Percentiles rank a stretch among this genome's conserved stretches.
phyloP scores from a whole-genome alignment of 2,888 invertebrate genomes.

The Leptopterna dolabrata region DNA sequence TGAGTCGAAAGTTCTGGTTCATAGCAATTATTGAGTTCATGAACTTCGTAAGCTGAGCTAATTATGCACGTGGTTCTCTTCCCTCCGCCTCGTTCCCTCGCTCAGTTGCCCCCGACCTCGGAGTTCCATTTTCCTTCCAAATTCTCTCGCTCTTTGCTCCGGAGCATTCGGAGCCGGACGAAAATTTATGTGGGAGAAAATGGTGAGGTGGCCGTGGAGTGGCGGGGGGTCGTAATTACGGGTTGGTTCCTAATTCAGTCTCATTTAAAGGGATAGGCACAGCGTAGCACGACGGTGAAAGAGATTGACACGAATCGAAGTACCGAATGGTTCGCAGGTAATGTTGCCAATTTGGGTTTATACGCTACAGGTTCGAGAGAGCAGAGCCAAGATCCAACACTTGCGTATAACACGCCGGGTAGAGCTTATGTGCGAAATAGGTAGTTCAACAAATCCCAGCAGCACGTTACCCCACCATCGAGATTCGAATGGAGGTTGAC shows the following conservation, averaged over 20 bases:
- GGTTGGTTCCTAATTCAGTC: neutral
- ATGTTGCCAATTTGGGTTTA: no score
- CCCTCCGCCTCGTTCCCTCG: neutral
- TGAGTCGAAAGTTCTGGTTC: constrained; percentile 46
- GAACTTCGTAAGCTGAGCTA: constrained; percentile 50
- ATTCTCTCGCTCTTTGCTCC: neutral
- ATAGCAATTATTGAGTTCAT: constrained; percentile 50
- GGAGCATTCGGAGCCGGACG: neutral
- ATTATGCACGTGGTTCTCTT: constrained; percentile 32
- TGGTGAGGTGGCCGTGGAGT: neutral
- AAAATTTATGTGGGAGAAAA: constrained; percentile 19
- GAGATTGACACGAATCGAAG: neutral
- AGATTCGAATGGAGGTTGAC: no score
- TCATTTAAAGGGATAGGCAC: neutral
- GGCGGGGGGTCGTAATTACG: neutral
- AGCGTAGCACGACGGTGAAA: neutral
- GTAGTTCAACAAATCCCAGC: no score
- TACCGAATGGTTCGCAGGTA: no score
- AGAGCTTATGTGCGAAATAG: no score
- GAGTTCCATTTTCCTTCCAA: neutral
- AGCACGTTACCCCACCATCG: no score
- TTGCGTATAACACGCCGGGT: no score
- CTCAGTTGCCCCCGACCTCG: neutral
- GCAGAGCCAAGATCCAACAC: no score
- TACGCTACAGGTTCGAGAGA: no score